Evolutionary conservation across 2,888 invertebrate genomes (phyloP), one percentile per base, ranked within the genome.

Genomic region (Nymphalis polychloros): DNA sequence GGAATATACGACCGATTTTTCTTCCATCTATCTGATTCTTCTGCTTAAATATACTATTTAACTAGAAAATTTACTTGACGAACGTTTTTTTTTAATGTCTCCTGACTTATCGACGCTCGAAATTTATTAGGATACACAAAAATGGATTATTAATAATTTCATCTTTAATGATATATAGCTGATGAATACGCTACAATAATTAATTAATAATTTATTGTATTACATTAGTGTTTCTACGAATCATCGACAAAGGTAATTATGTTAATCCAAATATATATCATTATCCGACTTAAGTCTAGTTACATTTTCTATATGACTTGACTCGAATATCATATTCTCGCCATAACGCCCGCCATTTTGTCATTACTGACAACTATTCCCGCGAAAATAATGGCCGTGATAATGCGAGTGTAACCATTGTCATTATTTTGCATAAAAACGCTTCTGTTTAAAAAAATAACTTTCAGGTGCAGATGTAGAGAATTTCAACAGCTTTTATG

Each of bases 371-470:
- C 69, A 60, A 65, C 53, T 69, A 59, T 52, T 64, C 64, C 72
- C 62, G 67, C 53, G 59, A 67, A 71, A 64, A 67, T 72, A 72
- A 72, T 67, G 69, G 59, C 69, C 64, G 52, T 55, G 47, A 72
- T 72, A 67, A 72, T 72, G 63, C 55, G 59, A 64, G 55, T 59
- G 66, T 63, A 59, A 61, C 57, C 59, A 64, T 69, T 71, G 62
- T 71, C 64, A 60, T 64, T 65, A 60, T 67, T 69, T 69, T 10
- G 59, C 65, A 71, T 64, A 53, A 63, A 66, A 63, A 64, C 49
- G 47, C 27, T 35, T 63, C 63, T 64, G 20, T 52, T 70, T 35
- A 64, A 68, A 53, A 61, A 68, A 55, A 49, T 13, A 41, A 41
- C 49, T 41, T 17, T 17, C 55, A 55, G 55, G 27, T 55, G 31